These are phyloP conservation scores for Pollenia angustigena DNA, from an alignment of 2,888 invertebrate species.

Conservation along the genomic window DNA sequence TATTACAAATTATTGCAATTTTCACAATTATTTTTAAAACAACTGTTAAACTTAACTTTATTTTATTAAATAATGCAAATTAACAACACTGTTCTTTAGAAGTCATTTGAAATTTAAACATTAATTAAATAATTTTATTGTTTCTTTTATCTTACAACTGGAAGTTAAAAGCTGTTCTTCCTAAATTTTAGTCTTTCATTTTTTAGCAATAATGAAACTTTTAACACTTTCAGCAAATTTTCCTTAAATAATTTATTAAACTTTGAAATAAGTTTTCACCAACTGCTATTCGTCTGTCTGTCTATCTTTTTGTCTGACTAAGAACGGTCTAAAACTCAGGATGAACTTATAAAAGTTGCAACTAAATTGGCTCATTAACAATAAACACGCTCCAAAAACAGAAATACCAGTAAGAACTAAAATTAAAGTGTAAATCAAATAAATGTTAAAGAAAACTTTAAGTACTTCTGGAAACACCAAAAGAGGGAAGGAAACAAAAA, in stretches of 20 bases:
- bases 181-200: background rate
- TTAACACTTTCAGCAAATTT: slow-evolving; percentile 60
- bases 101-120: slow-evolving; percentile 71
- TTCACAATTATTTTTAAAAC: slow-evolving; percentile 31
- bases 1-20: slow-evolving; percentile 20
- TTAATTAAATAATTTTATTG: slow-evolving; percentile 72
- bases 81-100: slow-evolving; percentile 54
- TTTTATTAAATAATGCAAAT: slow-evolving; percentile 55
- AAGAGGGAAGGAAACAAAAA: background rate
- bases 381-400: slow-evolving; percentile 69
- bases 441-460: slow-evolving; percentile 69
- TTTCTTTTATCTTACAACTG: slow-evolving; percentile 53
- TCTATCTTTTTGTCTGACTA: background rate
- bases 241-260: slow-evolving; percentile 61
- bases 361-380: slow-evolving; percentile 75
- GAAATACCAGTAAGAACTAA: slow-evolving; percentile 18
- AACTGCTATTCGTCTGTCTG: slow-evolving; percentile 27
- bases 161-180: slow-evolving; percentile 11
- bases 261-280: slow-evolving; percentile 57
- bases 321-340: background rate
- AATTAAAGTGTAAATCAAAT: slow-evolving; percentile 75
- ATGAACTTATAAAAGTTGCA: slow-evolving; percentile 69
- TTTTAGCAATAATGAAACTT: slow-evolving; percentile 48
- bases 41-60: slow-evolving; percentile 17
- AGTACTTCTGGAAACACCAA: slow-evolving; percentile 43